A percentile compares a stretch with the other conserved stretches of the same genome.
Evolutionary conservation across 2,113 vertebrate species (phyloP).

Genomic region (Scomber japonicus): DNA sequence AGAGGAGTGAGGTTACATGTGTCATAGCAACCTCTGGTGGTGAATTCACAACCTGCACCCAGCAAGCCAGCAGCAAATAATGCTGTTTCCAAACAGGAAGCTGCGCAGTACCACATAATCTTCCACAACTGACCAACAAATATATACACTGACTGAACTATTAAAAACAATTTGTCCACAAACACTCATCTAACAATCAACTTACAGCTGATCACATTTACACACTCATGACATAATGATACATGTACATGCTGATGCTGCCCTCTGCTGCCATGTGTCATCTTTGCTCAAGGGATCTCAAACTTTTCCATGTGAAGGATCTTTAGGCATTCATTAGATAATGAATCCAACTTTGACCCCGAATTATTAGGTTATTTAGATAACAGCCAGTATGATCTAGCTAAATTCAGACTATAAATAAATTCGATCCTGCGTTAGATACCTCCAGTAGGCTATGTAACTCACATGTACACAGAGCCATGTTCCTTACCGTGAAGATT

Average conservation of each 20-base stretch:
- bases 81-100: background rate
- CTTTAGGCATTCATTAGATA: background rate
- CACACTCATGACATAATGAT: background rate
- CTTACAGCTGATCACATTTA: background rate
- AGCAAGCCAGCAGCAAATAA: background rate
- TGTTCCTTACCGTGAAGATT: constrained; percentile 85
- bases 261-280: constrained; percentile 29
- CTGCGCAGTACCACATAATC: background rate
- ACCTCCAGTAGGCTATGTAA: background rate
- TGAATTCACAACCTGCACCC: background rate
- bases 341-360: background rate
- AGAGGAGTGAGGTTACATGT: background rate
- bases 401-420: background rate
- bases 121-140: background rate
- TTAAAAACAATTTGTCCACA: background rate
- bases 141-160: background rate
- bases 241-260: constrained; percentile 21
- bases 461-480: background rate
- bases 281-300: background rate
- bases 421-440: background rate
- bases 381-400: background rate
- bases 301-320: background rate
- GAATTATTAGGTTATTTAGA: background rate
- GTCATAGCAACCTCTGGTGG: constrained; percentile 46
- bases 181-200: background rate